Evolutionary conservation across 2,888 invertebrate species (phyloP), one percentile per base, ranked within the genome.

Genomic region (Metopia argyrocephala): DNA sequence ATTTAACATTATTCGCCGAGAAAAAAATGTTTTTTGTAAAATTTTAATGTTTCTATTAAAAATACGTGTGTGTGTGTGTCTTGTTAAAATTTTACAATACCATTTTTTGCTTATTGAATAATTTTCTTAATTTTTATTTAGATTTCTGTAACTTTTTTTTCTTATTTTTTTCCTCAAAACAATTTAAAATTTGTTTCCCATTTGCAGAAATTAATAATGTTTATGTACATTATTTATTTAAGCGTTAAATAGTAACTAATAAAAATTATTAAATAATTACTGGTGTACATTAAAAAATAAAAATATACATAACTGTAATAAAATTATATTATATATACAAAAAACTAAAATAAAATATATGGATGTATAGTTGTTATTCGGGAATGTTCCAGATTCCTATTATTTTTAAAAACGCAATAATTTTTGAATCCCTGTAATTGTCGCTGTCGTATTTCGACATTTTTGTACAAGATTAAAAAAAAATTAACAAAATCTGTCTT

Each of bases 221-320:
- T 68, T 68, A 68, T 73, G 31, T 65, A 71, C 23, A 54, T 66
- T 66, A 78, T 78, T 68, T 48, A 57, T 59, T 68, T 79, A 69
- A 75, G 66, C 38, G 76, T 76, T 79, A 68, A 61, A 70, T 59
- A 74, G 23, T 69, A 57, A 62, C 27, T 18, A 38, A 56, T 52
- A 45, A 57, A 62, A n/a, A n/a, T n/a, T n/a, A 54, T 31, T 73
- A 54, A 70, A 27, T 65, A 75, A 75, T 75, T 75, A 62, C 79
- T 69, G 65, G 45, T 66, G 46, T 75, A 75, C 59, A 75, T 75
- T 79, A 59, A 70, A 75, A 59, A 61, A 75, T n/a, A n/a, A n/a
- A n/a, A n/a, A 23, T 27, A 56, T 2, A 75, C 65, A 65, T 61
- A 78, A 70, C 45, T 75, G 54, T 56, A 70, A 75, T 75, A 79